A percentile compares a stretch with the other conserved stretches of the same genome.
These are phyloP conservation scores for Chamaetylas fuelleborni DNA, from an alignment of 2,113 vertebrate genomes.

Conservation along the genomic window DNA sequence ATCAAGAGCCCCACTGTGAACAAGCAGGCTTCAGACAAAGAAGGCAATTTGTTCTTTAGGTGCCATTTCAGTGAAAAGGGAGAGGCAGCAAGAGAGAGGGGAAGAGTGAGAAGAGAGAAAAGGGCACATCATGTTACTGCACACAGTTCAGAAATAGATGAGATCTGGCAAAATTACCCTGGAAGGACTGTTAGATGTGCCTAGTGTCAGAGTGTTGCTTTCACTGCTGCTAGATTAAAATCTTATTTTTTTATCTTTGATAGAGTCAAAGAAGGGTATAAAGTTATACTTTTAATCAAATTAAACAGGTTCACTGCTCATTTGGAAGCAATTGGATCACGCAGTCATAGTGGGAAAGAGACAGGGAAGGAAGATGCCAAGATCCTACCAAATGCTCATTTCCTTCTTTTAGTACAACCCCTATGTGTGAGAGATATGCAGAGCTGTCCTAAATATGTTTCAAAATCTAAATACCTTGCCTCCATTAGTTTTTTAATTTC, in stretches of 20 bases:
- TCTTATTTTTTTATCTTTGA: not conserved
- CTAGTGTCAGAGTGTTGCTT: not conserved
- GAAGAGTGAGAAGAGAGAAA: not conserved
- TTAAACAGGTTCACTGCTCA: not conserved
- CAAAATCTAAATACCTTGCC: not conserved
- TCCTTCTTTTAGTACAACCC: not conserved
- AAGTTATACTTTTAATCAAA: not conserved
- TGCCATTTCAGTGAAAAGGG: constrained; percentile 42
- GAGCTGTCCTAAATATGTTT: not conserved
- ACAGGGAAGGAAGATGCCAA: not conserved
- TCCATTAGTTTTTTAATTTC: not conserved
- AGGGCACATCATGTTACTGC: not conserved
- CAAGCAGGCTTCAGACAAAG: constrained; percentile 72
- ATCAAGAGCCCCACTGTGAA: constrained; percentile 74
- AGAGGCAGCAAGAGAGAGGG: not conserved
- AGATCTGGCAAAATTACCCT: not conserved
- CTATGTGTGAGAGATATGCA: not conserved
- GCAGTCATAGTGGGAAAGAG: not conserved
- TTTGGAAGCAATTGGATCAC: not conserved
- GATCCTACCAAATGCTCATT: not conserved
- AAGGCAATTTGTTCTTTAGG: constrained; percentile 70
- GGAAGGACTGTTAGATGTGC: not conserved
- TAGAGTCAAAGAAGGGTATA: not conserved
- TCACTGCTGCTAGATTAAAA: not conserved
- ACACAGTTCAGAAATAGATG: constrained; percentile 14